Percentiles rank a stretch among this genome's conserved stretches.
phyloP scores from a whole-genome alignment of 2,888 invertebrate species.

The Trichogramma dendrolimi region DNA sequence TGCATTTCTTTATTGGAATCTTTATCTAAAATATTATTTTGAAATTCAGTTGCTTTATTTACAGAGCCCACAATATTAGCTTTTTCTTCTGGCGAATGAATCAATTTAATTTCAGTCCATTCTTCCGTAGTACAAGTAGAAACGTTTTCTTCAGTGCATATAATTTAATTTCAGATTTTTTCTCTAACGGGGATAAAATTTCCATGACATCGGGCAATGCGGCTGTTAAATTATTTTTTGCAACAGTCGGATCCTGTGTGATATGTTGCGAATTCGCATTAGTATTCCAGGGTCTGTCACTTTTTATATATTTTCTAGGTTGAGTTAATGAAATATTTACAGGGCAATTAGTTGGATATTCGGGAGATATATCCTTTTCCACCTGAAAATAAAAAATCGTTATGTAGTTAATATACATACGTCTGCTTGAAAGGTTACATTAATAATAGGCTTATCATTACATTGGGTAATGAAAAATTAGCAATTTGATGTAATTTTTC shows the following conservation, averaged over 20 bases:
- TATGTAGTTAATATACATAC: constrained; percentile 9
- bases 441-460: constrained; percentile 27
- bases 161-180: constrained; percentile 38
- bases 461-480: constrained; percentile 40
- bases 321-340: constrained; percentile 46
- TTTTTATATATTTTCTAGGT: constrained; percentile 48
- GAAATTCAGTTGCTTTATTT: constrained; percentile 51
- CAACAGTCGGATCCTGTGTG: constrained; percentile 37
- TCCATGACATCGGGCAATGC: constrained; percentile 41
- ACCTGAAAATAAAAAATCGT: constrained; percentile 34
- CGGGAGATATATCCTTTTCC: constrained; percentile 43
- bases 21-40: constrained; percentile 51
- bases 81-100: constrained; percentile 65
- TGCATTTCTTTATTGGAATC: constrained; percentile 43
- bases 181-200: constrained; percentile 36
- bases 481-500: constrained; percentile 48
- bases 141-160: constrained; percentile 32
- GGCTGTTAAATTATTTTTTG: constrained; percentile 36
- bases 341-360: constrained; percentile 45
- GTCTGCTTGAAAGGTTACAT: constrained; percentile 5
- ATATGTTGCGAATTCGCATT: constrained; percentile 40
- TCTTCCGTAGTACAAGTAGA: constrained; percentile 55
- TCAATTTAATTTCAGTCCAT: constrained; percentile 71
- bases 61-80: constrained; percentile 59
- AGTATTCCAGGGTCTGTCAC: constrained; percentile 45